Conservation (phyloP, 1,140 invertebrate genomes). For the Acromyrmex heyeri region DNA sequence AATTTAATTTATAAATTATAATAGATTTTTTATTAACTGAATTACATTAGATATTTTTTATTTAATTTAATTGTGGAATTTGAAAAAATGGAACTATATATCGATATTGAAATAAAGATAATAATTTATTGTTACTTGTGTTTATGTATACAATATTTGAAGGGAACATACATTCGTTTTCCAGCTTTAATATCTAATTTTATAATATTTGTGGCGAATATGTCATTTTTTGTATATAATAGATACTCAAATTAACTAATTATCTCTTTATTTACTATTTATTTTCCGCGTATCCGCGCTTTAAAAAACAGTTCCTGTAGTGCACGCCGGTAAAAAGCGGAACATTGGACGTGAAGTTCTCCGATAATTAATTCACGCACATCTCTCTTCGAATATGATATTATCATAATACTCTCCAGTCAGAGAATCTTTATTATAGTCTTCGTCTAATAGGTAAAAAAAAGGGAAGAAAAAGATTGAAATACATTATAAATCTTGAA, state of each 20-base stretch:
- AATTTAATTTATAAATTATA: conserved; percentile 10
- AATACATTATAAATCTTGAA: conserved; percentile 12
- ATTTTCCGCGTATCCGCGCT: conserved; percentile 56
- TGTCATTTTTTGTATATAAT: conserved; percentile 74
- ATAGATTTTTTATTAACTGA: conserved; percentile 9
- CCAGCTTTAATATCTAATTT: conserved; percentile 31
- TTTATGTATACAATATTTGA: conserved; percentile 33
- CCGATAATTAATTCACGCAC: conserved; percentile 16
- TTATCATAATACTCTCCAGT: conserved; percentile 15
- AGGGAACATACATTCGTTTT: conserved; percentile 49
- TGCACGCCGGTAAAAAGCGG: not conserved
- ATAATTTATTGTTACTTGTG: conserved; percentile 49
- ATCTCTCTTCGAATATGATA: conserved; percentile 11
- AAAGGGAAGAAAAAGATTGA: not conserved
- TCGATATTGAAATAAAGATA: not conserved
- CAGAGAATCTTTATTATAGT: not conserved
- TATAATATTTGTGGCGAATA: conserved; percentile 17
- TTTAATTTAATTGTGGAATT: not conserved
- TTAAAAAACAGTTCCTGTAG: conserved; percentile 47
- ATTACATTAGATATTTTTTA: not conserved
- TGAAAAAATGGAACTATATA: not conserved
- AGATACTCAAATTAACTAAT: conserved; percentile 59
- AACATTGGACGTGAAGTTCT: not conserved
- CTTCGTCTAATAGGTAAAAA: conserved; percentile 22
- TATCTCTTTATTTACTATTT: conserved; percentile 75